phyloP scores from a whole-genome alignment of 2,113 vertebrate genomes.

The Tragelaphus imberbis region DNA sequence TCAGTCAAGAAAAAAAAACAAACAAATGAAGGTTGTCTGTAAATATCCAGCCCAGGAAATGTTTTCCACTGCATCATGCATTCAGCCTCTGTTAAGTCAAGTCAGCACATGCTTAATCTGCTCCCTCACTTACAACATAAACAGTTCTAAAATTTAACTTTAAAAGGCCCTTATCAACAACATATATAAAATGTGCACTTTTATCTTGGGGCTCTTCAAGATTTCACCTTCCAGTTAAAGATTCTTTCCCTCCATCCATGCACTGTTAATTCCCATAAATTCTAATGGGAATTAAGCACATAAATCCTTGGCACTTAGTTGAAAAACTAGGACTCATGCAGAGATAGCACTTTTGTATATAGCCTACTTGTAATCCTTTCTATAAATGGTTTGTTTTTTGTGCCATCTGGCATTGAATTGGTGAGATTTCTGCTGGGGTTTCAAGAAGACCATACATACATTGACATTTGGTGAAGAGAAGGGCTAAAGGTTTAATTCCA shows the following conservation, averaged over 20 bases:
- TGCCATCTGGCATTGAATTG: slow-evolving; percentile 61
- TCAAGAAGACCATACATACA: slow-evolving; percentile 30
- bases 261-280: slow-evolving; percentile 61
- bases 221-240: neutral
- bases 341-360: slow-evolving; percentile 58
- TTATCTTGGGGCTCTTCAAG: neutral
- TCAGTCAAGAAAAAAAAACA: neutral
- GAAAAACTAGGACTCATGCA: slow-evolving; percentile 18
- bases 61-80: neutral
- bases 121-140: neutral
- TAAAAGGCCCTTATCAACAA: neutral
- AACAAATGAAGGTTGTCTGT: neutral
- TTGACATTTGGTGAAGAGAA: slow-evolving; percentile 8
- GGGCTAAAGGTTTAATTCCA: neutral
- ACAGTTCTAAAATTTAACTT: neutral
- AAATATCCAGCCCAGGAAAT: neutral
- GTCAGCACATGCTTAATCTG: neutral
- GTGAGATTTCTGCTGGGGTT: slow-evolving; percentile 69
- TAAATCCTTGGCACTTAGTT: slow-evolving; percentile 60
- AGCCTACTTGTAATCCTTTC: slow-evolving; percentile 58
- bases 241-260: neutral
- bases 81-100: neutral
- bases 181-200: neutral
- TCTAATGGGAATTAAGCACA: slow-evolving; percentile 56
- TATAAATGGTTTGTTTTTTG: slow-evolving; percentile 60